These are phyloP conservation scores for Saturnia japonica DNA, from an alignment of 2,888 invertebrate genomes.

Conservation along the genomic window DNA sequence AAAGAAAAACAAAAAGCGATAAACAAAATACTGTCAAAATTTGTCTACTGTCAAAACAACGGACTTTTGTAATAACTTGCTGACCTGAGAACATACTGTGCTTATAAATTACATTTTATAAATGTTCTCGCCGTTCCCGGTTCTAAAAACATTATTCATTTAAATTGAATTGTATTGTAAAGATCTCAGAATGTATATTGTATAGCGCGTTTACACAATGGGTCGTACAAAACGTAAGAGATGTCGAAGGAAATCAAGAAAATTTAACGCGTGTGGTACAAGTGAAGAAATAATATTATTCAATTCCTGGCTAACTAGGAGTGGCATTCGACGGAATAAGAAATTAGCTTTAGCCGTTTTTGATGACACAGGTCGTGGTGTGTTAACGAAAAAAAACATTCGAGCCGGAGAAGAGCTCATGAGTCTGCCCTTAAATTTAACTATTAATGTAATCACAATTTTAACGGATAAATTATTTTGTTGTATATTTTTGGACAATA, in stretches of 20 bases:
- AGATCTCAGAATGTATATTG: not conserved
- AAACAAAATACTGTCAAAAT: no score
- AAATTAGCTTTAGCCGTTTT: slow-evolving; percentile 83
- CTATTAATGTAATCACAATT: slow-evolving; percentile 82
- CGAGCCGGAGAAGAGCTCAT: slow-evolving; percentile 82
- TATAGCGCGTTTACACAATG: slow-evolving; percentile 49
- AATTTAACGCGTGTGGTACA: slow-evolving; percentile 59
- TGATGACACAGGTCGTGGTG: slow-evolving; percentile 87
- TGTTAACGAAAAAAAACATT: slow-evolving; percentile 83
- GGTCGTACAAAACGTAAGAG: slow-evolving; percentile 77
- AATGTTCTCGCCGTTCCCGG: not conserved
- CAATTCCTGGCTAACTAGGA: slow-evolving; percentile 77
- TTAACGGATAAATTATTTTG: slow-evolving; percentile 80
- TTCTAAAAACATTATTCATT: not conserved
- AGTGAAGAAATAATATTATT: slow-evolving; percentile 68
- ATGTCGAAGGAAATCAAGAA: slow-evolving; percentile 52
- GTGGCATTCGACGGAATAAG: slow-evolving; percentile 81
- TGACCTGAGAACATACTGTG: not conserved
- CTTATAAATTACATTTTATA: not conserved
- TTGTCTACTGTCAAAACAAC: not conserved
- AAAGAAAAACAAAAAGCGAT: no score
- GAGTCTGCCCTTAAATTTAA: slow-evolving; percentile 81
- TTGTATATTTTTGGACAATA: slow-evolving; percentile 66
- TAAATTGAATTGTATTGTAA: not conserved
- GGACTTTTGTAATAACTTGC: not conserved